phyloP scores from a whole-genome alignment of 2,113 vertebrate species.

The Phaethornis superciliosus region DNA sequence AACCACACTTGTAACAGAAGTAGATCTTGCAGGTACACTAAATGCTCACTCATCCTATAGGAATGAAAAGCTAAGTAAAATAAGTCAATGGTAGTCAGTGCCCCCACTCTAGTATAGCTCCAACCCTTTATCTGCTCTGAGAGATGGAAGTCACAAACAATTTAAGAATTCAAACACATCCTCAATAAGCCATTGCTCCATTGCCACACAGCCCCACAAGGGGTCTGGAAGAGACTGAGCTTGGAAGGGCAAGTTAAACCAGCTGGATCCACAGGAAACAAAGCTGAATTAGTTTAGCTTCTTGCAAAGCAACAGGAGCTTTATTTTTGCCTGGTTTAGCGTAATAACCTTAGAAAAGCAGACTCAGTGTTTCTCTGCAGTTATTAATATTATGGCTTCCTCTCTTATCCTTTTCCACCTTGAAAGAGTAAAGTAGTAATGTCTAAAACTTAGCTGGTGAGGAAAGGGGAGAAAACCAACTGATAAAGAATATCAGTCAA shows the following conservation, averaged over 20 bases:
- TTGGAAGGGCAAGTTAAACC: background rate
- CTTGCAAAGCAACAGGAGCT: background rate
- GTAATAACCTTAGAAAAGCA: background rate
- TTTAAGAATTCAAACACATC: background rate
- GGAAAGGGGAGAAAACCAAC: background rate
- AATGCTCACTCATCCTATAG: background rate
- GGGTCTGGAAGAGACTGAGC: background rate
- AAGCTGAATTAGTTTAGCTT: background rate
- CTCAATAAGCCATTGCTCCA: background rate
- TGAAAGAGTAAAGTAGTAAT: background rate
- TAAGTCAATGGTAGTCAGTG: background rate
- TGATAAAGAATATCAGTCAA: background rate
- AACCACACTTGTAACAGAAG: background rate
- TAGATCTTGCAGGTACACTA: background rate
- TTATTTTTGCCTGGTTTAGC: background rate
- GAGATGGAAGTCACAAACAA: background rate
- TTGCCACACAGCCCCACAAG: background rate
- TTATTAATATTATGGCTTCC: background rate
- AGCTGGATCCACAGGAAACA: background rate
- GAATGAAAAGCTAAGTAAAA: background rate
- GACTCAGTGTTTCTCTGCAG: background rate
- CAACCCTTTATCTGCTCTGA: background rate
- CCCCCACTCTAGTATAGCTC: background rate
- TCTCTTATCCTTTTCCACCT: background rate
- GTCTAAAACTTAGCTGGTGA: background rate